Evolutionary conservation across 1,140 invertebrate genomes (phyloP), one percentile per base, ranked within the genome.

Genomic region (Stenopsyche tienmushanensis): DNA sequence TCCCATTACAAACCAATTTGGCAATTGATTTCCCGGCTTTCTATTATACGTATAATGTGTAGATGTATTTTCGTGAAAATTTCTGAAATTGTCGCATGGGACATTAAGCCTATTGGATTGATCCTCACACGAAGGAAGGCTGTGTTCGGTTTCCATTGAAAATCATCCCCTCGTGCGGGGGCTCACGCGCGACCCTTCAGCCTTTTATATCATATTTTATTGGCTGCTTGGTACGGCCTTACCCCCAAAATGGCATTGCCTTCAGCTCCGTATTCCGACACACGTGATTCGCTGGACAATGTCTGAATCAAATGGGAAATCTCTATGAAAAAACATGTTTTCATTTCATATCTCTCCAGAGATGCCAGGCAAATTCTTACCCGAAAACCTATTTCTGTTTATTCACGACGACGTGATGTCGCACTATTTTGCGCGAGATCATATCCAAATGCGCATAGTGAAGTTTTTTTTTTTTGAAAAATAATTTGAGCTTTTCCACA

Each of bases 291-390:
- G 62, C 62, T 25, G 62, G 62, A 64, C 62, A 64, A 64, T 64
- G 52, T 64, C 62, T 64, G 52, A 64, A 64, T 64, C 62, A 26
- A 64, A 64, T 64, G 50, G 62, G 49, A 64, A 64, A 64, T 64
- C 62, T 64, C 62, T 64, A 54, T 64, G 50, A 64, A 54, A 53
- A 64, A 64, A 54, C 49, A 42, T 62, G 59, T 62, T 62, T 62
- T 62, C 34, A 52, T 62, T 39, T 45, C 59, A 39, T 39, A 41
- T 57, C 26, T 26, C 44, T 5, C 23, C 20, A 9, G 47, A 25
- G 45, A 13, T 34, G 21, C 23, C 41, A 60, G 29, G 23, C 57
- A 60, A 60, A 60, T 47, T 60, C 47, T 60, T 47, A n/a, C 54
- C 41, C 25, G n/a, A 29, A n/a, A 55, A 21, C 25, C 52, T n/a